Evolutionary conservation across 2,113 vertebrate species (phyloP).

Genomic region (Delphinapterus leucas): DNA sequence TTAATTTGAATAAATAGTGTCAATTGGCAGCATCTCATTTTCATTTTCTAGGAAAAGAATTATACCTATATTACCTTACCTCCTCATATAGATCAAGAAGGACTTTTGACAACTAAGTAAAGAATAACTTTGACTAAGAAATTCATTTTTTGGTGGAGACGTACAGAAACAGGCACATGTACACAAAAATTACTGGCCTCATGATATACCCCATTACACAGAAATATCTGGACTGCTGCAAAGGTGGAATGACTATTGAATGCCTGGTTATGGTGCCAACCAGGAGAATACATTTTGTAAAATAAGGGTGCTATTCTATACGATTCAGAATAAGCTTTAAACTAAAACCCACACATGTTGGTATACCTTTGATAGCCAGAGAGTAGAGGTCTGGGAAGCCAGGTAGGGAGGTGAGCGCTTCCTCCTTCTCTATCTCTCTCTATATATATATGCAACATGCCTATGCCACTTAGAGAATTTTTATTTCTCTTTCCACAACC

Average conservation of each 20-base stretch:
- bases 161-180: neutral
- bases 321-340: neutral
- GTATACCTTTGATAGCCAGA: neutral
- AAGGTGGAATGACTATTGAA: neutral
- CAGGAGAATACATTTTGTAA: neutral
- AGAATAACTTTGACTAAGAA: neutral
- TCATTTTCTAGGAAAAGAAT: neutral
- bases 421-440: neutral
- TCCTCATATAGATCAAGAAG: neutral
- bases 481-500: neutral
- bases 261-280: neutral
- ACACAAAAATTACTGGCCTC: neutral
- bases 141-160: neutral
- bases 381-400: neutral
- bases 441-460: neutral
- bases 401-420: neutral
- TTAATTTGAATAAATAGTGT: neutral
- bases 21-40: neutral
- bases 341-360: neutral
- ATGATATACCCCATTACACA: neutral
- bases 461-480: neutral
- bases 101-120: neutral
- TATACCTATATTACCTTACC: neutral
- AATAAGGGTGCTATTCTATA: rapidly evolving
- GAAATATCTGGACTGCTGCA: neutral